Evolutionary conservation across 2,888 invertebrate species (phyloP).

Genomic region (Pyralis farinalis): DNA sequence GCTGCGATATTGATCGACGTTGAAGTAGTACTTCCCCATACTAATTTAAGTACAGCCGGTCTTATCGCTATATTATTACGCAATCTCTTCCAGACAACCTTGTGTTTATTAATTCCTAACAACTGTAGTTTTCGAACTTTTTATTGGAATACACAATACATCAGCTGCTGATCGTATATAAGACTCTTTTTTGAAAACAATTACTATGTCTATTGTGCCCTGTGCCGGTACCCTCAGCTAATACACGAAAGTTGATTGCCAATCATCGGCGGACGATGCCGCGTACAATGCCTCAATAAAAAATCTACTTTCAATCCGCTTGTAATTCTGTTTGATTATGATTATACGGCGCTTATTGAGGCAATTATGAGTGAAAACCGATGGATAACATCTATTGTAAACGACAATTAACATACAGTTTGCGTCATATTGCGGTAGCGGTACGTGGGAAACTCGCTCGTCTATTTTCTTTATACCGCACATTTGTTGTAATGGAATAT

Average conservation of each 20-base stretch:
- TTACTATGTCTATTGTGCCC: constrained; percentile 46
- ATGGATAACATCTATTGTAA: constrained; percentile 52
- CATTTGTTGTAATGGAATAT: constrained; percentile 10
- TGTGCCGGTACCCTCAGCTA: constrained; percentile 28
- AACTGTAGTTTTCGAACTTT: too few species aligned
- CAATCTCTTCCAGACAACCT: too few species aligned
- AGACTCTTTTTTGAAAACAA: constrained; percentile 49
- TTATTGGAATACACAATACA: too few species aligned
- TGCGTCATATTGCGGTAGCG: constrained; percentile 33
- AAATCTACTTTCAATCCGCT: constrained; percentile 50
- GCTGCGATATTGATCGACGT: too few species aligned
- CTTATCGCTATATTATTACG: too few species aligned
- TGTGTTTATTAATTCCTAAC: too few species aligned
- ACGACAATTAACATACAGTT: constrained; percentile 46
- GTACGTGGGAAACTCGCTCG: constrained; percentile 38
- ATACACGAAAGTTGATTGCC: constrained; percentile 53
- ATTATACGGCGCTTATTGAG: constrained; percentile 63
- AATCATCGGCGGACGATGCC: constrained; percentile 30
- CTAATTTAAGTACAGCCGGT: too few species aligned
- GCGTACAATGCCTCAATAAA: constrained; percentile 48
- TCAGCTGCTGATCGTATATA: constrained; percentile 8
- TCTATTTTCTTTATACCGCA: too few species aligned
- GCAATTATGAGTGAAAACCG: constrained; percentile 61
- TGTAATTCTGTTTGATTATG: constrained; percentile 70
- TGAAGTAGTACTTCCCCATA: too few species aligned